Conservation (phyloP, 2,113 vertebrate genomes). For the Aplodontia rufa region DNA sequence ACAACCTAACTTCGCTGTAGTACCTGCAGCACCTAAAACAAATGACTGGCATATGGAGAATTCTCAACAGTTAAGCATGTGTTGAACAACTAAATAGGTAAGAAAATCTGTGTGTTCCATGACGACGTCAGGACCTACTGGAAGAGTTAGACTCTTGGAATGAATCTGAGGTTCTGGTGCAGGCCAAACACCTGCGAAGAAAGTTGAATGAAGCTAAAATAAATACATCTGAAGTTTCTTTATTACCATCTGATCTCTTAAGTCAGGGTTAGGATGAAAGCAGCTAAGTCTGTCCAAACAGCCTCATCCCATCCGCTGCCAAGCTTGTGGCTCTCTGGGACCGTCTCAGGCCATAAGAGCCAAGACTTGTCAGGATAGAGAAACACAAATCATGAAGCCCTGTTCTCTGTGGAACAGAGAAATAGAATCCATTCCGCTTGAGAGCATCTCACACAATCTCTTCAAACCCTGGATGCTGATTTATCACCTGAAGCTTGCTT, state of each 20-base stretch:
- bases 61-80: neutral
- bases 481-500: neutral
- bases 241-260: neutral
- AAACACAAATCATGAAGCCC: neutral
- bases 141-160: neutral
- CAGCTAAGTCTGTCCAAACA: neutral
- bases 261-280: neutral
- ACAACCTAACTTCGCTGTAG: neutral
- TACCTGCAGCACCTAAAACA: neutral
- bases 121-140: neutral
- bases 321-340: neutral
- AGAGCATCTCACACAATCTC: neutral
- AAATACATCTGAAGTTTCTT: neutral
- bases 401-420: neutral
- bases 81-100: constrained; percentile 7
- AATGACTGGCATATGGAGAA: neutral
- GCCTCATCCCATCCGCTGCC: neutral
- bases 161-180: neutral
- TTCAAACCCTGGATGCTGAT: neutral
- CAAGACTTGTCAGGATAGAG: neutral
- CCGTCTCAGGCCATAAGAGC: neutral
- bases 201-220: neutral
- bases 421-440: neutral
- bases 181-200: neutral
- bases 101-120: neutral